These are phyloP conservation scores for Apostichopus californicus DNA, from an alignment of 35 echinoderm and acorn worm species.

Conservation along the genomic window DNA sequence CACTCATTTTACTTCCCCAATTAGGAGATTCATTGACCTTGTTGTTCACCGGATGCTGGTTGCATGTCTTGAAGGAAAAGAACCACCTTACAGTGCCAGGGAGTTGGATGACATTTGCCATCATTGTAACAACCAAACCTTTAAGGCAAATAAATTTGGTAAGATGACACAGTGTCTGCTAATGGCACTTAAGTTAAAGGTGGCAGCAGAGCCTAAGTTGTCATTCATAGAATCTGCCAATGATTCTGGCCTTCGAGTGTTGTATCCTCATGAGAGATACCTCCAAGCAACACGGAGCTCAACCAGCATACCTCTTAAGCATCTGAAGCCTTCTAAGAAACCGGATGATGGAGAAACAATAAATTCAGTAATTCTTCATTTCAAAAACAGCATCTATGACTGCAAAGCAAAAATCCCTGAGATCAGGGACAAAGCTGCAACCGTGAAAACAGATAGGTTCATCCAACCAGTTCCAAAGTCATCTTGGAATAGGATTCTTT, in stretches of 20 bases:
- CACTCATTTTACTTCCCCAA: constrained; percentile 95
- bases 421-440: not conserved
- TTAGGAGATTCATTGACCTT: constrained; percentile 88
- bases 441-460: constrained; percentile 7
- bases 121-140: constrained; percentile 60
- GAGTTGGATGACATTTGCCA: constrained; percentile 71
- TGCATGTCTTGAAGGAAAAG: constrained; percentile 42
- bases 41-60: constrained; percentile 83
- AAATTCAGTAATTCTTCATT: constrained; percentile 50
- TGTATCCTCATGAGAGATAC: constrained; percentile 56
- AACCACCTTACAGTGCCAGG: constrained; percentile 52
- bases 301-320: constrained; percentile 44
- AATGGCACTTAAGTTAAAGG: constrained; percentile 62
- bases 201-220: constrained; percentile 46
- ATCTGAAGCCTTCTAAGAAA: constrained; percentile 67
- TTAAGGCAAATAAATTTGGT: constrained; percentile 63
- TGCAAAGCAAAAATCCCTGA: not conserved
- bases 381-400: constrained; percentile 82
- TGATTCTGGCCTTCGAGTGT: constrained; percentile 57
- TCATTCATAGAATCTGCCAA: constrained; percentile 38
- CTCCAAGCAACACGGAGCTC: constrained; percentile 20
- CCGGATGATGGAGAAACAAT: constrained; percentile 62
- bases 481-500: constrained; percentile 38
- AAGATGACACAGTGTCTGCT: constrained; percentile 63
- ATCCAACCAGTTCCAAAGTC: not conserved